phyloP scores from a whole-genome alignment of 2,113 vertebrate species.

The Nannobrachium achirus region DNA sequence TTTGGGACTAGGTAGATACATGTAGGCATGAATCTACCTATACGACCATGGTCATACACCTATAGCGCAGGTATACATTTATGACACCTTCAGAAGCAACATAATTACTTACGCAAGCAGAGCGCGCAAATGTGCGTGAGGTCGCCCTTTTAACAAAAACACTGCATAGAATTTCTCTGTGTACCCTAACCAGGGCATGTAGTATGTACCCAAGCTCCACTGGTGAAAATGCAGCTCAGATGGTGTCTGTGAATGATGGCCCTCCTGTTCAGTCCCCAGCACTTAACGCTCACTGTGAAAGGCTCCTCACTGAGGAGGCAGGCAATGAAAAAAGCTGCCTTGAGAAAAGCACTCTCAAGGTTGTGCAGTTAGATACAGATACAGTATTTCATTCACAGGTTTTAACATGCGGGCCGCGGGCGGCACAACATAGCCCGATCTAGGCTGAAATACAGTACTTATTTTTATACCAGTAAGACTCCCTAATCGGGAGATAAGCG shows the following conservation, averaged over 20 bases:
- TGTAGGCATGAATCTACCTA: too few relatives aligned
- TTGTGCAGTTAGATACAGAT: conserved; percentile 16
- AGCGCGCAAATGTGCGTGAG: too few relatives aligned
- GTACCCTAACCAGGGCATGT: conserved; percentile 32
- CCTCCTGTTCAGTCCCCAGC: conserved; percentile 50
- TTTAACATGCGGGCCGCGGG: conserved; percentile 28
- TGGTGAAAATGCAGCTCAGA: conserved; percentile 47
- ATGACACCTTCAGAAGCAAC: too few relatives aligned
- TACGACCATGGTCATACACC: too few relatives aligned
- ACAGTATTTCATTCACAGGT: conserved; percentile 1
- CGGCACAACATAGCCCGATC: conserved; percentile 19
- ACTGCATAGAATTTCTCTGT: conserved; percentile 44
- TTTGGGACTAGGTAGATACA: too few relatives aligned
- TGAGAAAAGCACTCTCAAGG: conserved; percentile 36
- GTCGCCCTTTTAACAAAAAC: conserved; percentile 53
- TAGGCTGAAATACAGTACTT: neutral
- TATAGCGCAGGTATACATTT: too few relatives aligned
- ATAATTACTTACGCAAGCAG: too few relatives aligned
- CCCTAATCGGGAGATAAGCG: too few relatives aligned
- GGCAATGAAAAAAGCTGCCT: conserved; percentile 30
- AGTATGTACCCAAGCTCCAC: conserved; percentile 3
- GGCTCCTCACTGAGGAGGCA: conserved; percentile 32
- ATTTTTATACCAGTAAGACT: conserved; percentile 1
- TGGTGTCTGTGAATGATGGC: conserved; percentile 49
- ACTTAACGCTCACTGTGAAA: conserved; percentile 58